phyloP scores from a whole-genome alignment of 2,113 vertebrate genomes.

The Neogobius melanostomus region DNA sequence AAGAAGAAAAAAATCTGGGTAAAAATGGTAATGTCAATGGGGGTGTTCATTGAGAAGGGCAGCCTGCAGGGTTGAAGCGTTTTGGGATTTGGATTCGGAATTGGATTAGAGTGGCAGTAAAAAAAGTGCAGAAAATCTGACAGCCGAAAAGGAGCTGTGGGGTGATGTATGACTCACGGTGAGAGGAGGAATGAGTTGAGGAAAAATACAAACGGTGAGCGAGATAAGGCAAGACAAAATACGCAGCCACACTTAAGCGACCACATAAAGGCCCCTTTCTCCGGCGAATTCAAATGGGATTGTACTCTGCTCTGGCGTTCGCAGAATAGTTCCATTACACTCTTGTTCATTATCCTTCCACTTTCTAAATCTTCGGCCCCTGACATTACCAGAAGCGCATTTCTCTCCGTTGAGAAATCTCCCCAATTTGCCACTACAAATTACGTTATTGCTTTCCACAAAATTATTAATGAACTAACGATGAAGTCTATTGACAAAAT shows the following conservation, averaged over 20 bases:
- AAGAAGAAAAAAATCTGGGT: slow-evolving; percentile 25
- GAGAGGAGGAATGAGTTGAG: slow-evolving; percentile 14
- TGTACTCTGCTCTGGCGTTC: slow-evolving; percentile 6
- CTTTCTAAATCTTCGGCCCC: slow-evolving; percentile 19
- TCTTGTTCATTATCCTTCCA: slow-evolving; percentile 41
- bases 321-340: slow-evolving; percentile 19
- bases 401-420: slow-evolving; percentile 8
- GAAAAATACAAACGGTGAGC: slow-evolving; percentile 25
- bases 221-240: slow-evolving; percentile 30
- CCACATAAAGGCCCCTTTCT: slow-evolving; percentile 33
- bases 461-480: slow-evolving; percentile 39
- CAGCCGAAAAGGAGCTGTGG: slow-evolving; percentile 56
- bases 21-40: slow-evolving; percentile 39
- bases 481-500: slow-evolving; percentile 39
- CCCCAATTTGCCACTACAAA: slow-evolving; percentile 21
- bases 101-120: slow-evolving; percentile 58
- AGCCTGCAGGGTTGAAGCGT: slow-evolving; percentile 48
- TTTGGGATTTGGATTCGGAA: slow-evolving; percentile 64
- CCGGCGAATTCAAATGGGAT: slow-evolving; percentile 39
- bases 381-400: slow-evolving; percentile 24
- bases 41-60: slow-evolving; percentile 56
- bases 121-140: slow-evolving; percentile 55
- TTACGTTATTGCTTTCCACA: slow-evolving; percentile 22
- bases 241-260: slow-evolving; percentile 18
- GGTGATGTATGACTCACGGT: slow-evolving; percentile 58